phyloP scores from a whole-genome alignment of 2,113 vertebrate genomes.

The Hippocampus mohnikei region DNA sequence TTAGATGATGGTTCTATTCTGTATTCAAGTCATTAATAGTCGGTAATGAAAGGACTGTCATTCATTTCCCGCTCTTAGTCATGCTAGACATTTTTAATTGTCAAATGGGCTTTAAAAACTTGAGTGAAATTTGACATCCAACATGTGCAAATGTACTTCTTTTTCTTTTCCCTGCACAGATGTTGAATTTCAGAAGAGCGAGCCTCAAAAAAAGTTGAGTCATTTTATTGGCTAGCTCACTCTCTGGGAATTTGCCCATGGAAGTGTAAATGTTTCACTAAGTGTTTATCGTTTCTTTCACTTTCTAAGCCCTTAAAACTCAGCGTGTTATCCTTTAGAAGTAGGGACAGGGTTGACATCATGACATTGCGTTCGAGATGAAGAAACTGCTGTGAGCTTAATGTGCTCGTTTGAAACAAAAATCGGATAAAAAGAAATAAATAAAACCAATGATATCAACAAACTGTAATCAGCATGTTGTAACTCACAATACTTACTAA shows the following conservation, averaged over 20 bases:
- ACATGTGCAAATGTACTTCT: background rate
- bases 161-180: background rate
- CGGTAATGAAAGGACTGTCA: slow-evolving; percentile 12
- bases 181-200: slow-evolving; percentile 29
- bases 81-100: background rate
- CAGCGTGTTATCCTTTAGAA: slow-evolving; percentile 4
- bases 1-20: slow-evolving; percentile 21
- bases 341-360: background rate
- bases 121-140: background rate
- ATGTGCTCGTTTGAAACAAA: background rate
- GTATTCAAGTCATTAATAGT: background rate
- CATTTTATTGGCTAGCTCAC: slow-evolving; percentile 46
- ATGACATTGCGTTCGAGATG: background rate
- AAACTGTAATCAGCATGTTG: background rate
- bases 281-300: slow-evolving; percentile 10
- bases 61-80: slow-evolving; percentile 6
- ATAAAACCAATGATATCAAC: background rate
- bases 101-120: background rate
- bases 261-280: slow-evolving; percentile 44
- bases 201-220: slow-evolving; percentile 26
- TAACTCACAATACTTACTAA: background rate
- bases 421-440: background rate
- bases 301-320: slow-evolving; percentile 20
- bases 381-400: background rate
- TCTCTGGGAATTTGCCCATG: slow-evolving; percentile 47